Evolutionary conservation across 53 echinoderm and acorn worm genomes (phyloP).

Genomic region (Hippasteria phrygiana): DNA sequence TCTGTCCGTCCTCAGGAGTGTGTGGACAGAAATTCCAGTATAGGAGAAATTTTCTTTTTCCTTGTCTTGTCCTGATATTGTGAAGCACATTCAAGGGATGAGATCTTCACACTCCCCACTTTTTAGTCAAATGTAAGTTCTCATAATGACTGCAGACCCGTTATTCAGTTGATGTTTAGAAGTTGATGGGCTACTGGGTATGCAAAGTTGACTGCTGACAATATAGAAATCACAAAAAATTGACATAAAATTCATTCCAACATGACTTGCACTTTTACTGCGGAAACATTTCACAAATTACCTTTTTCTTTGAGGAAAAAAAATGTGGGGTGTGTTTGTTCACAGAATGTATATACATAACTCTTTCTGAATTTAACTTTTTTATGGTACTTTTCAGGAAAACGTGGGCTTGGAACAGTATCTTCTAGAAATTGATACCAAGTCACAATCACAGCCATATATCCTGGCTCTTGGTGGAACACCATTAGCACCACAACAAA

Average conservation of each 20-base stretch:
- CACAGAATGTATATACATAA: background rate
- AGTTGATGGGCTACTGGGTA: too few species aligned
- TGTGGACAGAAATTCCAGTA: too few species aligned
- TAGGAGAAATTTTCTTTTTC: background rate
- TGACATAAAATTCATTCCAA: too few species aligned
- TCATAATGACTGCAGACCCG: background rate
- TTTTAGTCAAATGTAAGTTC: background rate
- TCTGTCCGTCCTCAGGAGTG: background rate
- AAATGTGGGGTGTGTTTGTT: background rate
- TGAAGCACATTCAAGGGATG: background rate
- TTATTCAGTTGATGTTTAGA: too few species aligned
- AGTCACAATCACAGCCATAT: constrained; percentile 37
- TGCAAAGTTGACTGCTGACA: too few species aligned
- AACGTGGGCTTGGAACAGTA: constrained; percentile 29
- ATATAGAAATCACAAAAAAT: too few species aligned
- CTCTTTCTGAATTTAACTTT: background rate
- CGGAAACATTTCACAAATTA: too few species aligned
- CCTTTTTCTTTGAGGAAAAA: background rate
- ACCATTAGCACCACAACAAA: constrained; percentile 1
- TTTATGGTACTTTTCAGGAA: constrained; percentile 10
- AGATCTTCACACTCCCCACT: background rate
- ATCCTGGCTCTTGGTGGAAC: constrained; percentile 33
- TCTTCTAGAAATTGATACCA: constrained; percentile 8
- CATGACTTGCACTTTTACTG: too few species aligned
- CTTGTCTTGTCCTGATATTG: background rate